phyloP scores from a whole-genome alignment of 2,113 vertebrate genomes.

The Callithrix jacchus region DNA sequence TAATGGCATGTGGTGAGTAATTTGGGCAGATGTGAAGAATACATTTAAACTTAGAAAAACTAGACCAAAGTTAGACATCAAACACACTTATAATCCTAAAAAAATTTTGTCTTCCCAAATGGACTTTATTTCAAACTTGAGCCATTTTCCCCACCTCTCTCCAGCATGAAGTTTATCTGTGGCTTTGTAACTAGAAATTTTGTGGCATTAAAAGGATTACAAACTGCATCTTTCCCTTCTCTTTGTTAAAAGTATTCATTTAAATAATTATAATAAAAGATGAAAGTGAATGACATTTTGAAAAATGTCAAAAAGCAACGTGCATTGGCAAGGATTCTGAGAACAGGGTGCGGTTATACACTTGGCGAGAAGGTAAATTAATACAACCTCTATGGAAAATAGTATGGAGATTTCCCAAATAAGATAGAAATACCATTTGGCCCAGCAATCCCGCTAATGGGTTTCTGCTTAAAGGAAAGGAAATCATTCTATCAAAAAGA shows the following conservation, averaged over 20 bases:
- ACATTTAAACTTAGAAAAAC: background rate
- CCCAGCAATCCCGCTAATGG: no score
- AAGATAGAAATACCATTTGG: no score
- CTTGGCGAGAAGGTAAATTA: no score
- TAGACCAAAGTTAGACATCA: background rate
- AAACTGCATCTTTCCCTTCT: constrained; percentile 58
- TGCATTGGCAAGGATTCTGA: no score
- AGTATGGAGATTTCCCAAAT: no score
- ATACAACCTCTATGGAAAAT: no score
- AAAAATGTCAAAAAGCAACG: background rate
- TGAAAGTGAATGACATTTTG: constrained; percentile 45
- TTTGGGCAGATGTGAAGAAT: background rate
- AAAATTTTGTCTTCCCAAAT: background rate
- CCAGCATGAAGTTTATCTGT: constrained; percentile 13
- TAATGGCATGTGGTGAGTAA: background rate
- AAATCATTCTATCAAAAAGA: no score
- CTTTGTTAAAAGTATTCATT: constrained; percentile 71
- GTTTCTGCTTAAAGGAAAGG: no score
- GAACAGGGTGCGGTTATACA: no score
- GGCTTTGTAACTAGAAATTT: constrained; percentile 9
- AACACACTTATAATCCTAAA: background rate
- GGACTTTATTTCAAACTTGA: background rate
- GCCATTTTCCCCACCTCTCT: background rate
- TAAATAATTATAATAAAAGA: constrained; percentile 62
- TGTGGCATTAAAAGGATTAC: constrained; percentile 39